Base-by-base conservation (phyloP, 92 coral and sea anemone genomes). In the Heteractis magnifica region DNA sequence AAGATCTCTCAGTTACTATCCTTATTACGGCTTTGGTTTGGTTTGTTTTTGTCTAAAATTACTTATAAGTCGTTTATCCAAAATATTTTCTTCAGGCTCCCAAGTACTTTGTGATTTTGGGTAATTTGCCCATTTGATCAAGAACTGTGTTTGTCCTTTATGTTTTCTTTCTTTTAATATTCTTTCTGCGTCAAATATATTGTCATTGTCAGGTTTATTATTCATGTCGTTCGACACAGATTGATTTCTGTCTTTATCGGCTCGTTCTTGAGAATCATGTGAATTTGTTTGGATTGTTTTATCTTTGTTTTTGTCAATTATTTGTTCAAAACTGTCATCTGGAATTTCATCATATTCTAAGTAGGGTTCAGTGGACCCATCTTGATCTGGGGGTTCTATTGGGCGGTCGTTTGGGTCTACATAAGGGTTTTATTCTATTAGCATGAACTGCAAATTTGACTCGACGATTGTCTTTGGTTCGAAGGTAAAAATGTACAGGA, bases 361-460 rank as follows among this genome's bases (percentile, higher is more conserved):
- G 65, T 64, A 80, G 3, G 74, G 83, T 6, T 60, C 75, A 65
- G 53, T 65, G 34, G 15, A 8, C 16, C 34, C 26, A 5, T 62
- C 76, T 16, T 56, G 20, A 80, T 41, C 21, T 6, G 91, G 93
- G 14, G 81, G 81, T 8, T 55, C 72, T 8, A 87, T 79, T 51
- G 90, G 90, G 12, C 93, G 13, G 0, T 71, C 84, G 16, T 77
- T 52, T 3, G 84, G 87, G 51, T 90, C 93, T 5, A 80, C 7
- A 68, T 59, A 90, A 90, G 3, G 13, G 89, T 77, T 90, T 90
- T 73, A 87, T 80, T 49, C 87, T 48, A 49, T 84, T 90, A 6
- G 89, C 91, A 65, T 90, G 91, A 23, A 90, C 90, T 16, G 75
- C 78, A 19, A 88, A 71, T 4, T 81, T 81, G 3, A 90, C 89